phyloP scores from a whole-genome alignment of 2,888 invertebrate species.

The Oscheius sp. region DNA sequence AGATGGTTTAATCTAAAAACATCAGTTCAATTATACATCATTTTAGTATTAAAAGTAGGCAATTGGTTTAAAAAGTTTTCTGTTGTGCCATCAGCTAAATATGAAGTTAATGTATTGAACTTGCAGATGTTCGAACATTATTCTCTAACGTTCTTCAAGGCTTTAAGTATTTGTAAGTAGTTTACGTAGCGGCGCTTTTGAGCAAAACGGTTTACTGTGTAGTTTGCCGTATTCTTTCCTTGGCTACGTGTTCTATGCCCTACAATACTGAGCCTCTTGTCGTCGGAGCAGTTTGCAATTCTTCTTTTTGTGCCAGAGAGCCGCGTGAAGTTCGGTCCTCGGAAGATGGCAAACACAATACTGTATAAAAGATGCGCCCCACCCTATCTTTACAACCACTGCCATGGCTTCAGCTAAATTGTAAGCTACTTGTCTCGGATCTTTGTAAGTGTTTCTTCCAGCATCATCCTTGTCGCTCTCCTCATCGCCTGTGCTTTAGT shows the following conservation, averaged over 20 bases:
- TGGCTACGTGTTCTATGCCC: not conserved
- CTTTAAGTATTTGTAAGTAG: too few species aligned
- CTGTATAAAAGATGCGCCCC: slow-evolving; percentile 19
- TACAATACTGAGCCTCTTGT: not conserved
- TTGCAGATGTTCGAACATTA: too few species aligned
- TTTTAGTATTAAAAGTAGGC: too few species aligned
- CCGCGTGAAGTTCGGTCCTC: slow-evolving; percentile 12
- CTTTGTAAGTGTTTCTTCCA: too few species aligned
- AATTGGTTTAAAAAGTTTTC: too few species aligned
- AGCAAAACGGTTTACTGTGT: not conserved
- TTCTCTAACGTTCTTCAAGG: too few species aligned
- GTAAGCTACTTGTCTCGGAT: too few species aligned
- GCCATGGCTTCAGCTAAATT: slow-evolving; percentile 31
- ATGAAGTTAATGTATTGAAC: too few species aligned
- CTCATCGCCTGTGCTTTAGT: slow-evolving; percentile 26
- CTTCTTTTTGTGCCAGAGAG: slow-evolving; percentile 7
- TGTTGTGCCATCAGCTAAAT: too few species aligned
- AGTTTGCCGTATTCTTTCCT: not conserved
- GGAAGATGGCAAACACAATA: slow-evolving; percentile 1
- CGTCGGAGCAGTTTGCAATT: slow-evolving; percentile 32
- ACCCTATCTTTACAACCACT: not conserved
- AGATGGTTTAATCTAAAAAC: too few species aligned
- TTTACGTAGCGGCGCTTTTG: too few species aligned
- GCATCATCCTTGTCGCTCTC: slow-evolving; percentile 21
- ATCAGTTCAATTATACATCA: too few species aligned